Base-by-base conservation (phyloP, 2,888 invertebrate genomes). In the Erebia epiphron region DNA sequence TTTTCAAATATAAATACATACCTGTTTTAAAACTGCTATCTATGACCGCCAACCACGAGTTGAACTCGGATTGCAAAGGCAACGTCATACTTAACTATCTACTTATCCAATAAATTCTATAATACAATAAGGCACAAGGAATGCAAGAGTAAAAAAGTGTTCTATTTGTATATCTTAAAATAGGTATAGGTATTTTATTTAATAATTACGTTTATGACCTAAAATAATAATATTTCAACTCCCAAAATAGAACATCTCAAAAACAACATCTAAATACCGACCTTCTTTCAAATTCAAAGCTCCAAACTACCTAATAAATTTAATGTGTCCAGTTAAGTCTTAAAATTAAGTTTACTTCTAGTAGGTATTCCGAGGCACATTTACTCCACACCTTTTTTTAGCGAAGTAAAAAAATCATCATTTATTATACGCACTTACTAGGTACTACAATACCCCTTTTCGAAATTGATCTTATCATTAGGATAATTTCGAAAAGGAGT, bases 401-500 rank as follows among this genome's bases (percentile, higher is more conserved):
- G 13, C 66, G 9, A 56, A 57, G 56, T 66, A 56, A 57, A 57
- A 66, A 46, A 66, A n/a, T n/a, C 21, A 35, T 56, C 21, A 16
- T 35, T 65, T 9, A 21, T 7, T 57, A 26, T 26, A 66, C 56
- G 35, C 43, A 26, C 14, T 50, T 63, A 63, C 43, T 52, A 35
- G 35, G 35, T 35, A 16, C 70, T 71, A 65, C 57, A 86, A 93
- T 93, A 93, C 93, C 88, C 93, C 91, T 88, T 92, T 92, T 92
- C 93, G 92, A 93, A 93, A 92, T 92, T 92, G 87, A 80, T 82
- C 84, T 79, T 78, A 77, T 63, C 71, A 68, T 80, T 87, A 89
- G 81, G 91, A 88, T 87, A 93, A 89, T 92, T 93, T 94, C 91
- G 94, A 92, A 92, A 94, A 93, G 88, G 94, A 94, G 94, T 94